These are phyloP conservation scores for Ranitomeya imitator DNA, from an alignment of 2,113 vertebrate genomes.

Conservation along the genomic window DNA sequence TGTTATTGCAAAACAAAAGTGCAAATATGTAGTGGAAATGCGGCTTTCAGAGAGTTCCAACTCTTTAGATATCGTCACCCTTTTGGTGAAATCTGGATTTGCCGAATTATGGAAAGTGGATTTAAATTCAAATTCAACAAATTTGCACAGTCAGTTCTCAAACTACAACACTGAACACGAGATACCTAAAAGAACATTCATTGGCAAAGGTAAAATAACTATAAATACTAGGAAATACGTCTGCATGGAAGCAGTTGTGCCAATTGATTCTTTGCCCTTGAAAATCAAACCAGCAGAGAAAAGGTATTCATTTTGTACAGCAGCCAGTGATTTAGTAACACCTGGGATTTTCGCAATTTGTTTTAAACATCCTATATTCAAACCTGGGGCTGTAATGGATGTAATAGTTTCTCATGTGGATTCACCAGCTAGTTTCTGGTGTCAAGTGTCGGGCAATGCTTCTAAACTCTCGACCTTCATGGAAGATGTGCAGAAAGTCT, in stretches of 20 bases:
- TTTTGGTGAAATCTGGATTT: constrained; percentile 74
- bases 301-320: constrained; percentile 32
- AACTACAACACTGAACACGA: neutral
- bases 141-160: neutral
- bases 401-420: constrained; percentile 73
- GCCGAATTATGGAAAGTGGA: constrained; percentile 72
- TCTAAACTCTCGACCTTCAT: constrained; percentile 77
- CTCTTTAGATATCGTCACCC: constrained; percentile 64
- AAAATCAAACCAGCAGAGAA: constrained; percentile 32
- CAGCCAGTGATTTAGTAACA: neutral
- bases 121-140: neutral
- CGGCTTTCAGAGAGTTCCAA: constrained; percentile 62
- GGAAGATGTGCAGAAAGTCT: constrained; percentile 78
- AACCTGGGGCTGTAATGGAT: constrained; percentile 74
- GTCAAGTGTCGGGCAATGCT: constrained; percentile 73
- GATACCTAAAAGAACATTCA: neutral
- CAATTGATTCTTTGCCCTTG: neutral
- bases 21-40: constrained; percentile 75
- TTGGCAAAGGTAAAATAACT: neutral
- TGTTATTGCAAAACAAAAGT: constrained; percentile 70
- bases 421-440: constrained; percentile 84
- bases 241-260: neutral
- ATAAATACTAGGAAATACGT: neutral
- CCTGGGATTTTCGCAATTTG: no score
- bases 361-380: constrained; percentile 73